Conservation (phyloP, 2,888 invertebrate genomes). For the Crematogaster levior region DNA sequence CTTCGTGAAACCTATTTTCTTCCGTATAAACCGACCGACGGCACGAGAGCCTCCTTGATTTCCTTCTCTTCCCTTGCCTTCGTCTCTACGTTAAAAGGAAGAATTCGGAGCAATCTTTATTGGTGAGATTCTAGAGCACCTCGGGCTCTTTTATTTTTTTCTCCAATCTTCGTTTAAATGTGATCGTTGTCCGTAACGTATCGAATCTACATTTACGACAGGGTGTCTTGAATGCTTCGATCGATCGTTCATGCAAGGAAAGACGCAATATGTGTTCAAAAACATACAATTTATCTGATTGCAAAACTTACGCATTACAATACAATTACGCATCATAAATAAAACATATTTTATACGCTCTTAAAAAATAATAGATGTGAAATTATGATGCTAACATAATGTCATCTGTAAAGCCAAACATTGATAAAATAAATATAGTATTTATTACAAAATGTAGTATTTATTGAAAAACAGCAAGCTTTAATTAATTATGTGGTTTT, state of each 20-base stretch:
- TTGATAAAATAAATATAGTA: background rate
- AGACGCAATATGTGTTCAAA: background rate
- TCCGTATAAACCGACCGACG: slow-evolving; percentile 50
- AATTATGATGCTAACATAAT: background rate
- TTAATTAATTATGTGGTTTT: background rate
- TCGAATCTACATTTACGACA: slow-evolving; percentile 31
- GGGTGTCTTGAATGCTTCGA: slow-evolving; percentile 5
- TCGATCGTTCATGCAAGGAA: slow-evolving; percentile 4
- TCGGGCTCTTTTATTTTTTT: slow-evolving; percentile 15
- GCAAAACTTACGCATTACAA: background rate
- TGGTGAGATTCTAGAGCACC: slow-evolving; percentile 43
- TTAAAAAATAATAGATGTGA: background rate
- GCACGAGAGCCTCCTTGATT: slow-evolving; percentile 52
- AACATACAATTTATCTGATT: background rate
- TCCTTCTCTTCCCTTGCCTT: slow-evolving; percentile 35
- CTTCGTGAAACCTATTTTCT: slow-evolving; percentile 51
- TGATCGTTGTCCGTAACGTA: slow-evolving; percentile 40
- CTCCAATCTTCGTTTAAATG: slow-evolving; percentile 41
- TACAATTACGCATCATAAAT: background rate
- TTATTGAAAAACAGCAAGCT: background rate
- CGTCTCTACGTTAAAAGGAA: slow-evolving; percentile 43
- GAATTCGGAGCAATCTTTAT: slow-evolving; percentile 52
- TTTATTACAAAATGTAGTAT: background rate
- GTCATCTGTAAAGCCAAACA: background rate
- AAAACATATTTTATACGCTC: background rate